These are phyloP conservation scores for Archilochus colubris DNA, from an alignment of 2,113 vertebrate genomes.

Conservation along the genomic window DNA sequence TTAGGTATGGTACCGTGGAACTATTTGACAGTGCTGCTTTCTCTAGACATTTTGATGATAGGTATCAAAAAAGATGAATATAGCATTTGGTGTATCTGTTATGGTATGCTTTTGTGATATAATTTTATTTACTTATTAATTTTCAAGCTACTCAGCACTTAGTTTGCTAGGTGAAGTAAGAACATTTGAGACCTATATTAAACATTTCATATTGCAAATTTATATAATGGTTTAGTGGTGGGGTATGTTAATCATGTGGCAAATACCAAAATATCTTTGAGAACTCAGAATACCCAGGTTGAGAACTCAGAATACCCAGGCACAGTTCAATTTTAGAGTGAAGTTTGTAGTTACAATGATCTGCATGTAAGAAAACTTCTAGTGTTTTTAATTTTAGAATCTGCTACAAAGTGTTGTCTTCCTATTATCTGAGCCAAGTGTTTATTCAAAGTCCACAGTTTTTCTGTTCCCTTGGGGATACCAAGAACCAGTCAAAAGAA, in stretches of 20 bases:
- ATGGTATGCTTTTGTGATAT: not conserved
- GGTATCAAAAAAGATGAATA: not conserved
- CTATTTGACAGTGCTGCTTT: not conserved
- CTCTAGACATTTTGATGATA: not conserved
- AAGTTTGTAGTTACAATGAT: not conserved
- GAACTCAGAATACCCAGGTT: not conserved
- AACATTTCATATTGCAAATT: not conserved
- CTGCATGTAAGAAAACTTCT: not conserved
- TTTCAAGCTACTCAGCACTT: not conserved
- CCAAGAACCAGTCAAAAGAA: accelerated
- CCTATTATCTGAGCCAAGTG: not conserved
- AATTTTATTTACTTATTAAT: no score
- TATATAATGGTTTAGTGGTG: not conserved
- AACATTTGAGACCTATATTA: not conserved
- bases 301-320: not conserved
- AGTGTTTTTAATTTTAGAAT: not conserved
- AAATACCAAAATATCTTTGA: not conserved
- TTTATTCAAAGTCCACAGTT: not conserved
- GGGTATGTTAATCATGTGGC: not conserved
- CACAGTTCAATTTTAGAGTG: not conserved
- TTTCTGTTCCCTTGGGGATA: not conserved
- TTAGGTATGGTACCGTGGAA: not conserved
- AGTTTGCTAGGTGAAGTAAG: not conserved
- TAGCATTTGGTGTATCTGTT: not conserved
- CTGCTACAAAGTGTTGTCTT: not conserved